Evolutionary conservation across 2,797 vertebrate genomes (phyloP), one percentile per base, ranked within the genome.

Genomic region (Catharus ustulatus): DNA sequence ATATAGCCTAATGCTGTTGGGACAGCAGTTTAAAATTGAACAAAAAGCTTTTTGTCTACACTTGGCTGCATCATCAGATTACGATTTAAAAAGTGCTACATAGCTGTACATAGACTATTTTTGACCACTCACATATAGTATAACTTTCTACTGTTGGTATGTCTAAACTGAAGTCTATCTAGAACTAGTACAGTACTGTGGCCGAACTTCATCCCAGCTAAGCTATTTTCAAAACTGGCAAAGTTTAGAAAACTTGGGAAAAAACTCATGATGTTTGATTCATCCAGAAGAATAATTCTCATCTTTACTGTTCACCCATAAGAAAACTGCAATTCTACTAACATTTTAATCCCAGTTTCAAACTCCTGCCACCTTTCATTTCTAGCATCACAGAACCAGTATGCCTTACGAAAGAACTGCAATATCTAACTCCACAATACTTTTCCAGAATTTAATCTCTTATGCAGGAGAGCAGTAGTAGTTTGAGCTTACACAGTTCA

Each of bases 331-430:
- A 84, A 77, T 34, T 74, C 49, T 63, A 57, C n/a, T 63, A 89
- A 64, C 51, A 89, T 34, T 85, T 94, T 87, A 85, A 91, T 87
- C 72, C 48, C 32, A 91, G 69, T 78, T 87, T 68, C 57, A 80
- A 79, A 74, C 38, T 94, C 32, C 24, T 88, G 74, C 63, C 32
- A 69, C 52, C 62, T 86, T 69, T 67, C 6, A 49, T 59, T 90
- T 90, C 83, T 89, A 93, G 48, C 67, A 82, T 32, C 15, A 61
- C 23, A 82, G 1, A 51, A 66, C 80, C 43, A 75, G 48, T 69
- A 86, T 0, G 10, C 13, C 17, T 78, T 62, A 48, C 13, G 21
- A 84, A 91, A 88, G 9, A 74, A 89, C 46, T 51, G n/a, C 49
- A 66, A 3, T 34, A 54, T 51, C 43, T 86, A 93, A 66, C 21